phyloP scores from a whole-genome alignment of 2,113 vertebrate species.

The Protobothrops mucrosquamatus region DNA sequence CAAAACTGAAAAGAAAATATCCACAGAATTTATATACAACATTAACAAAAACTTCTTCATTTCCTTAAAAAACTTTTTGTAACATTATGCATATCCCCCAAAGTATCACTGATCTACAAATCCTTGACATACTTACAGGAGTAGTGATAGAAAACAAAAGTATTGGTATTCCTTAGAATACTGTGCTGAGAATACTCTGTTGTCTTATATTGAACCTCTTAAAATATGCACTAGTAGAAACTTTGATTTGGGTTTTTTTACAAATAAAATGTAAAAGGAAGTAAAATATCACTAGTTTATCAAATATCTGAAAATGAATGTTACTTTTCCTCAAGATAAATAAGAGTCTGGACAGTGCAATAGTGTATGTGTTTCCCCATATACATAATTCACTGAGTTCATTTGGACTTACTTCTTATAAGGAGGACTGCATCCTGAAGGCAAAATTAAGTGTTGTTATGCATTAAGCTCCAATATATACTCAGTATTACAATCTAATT shows the following conservation, averaged over 20 bases:
- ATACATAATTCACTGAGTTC: not conserved
- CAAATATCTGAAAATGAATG: not conserved
- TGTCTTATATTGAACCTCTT: not conserved
- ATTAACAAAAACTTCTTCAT: constrained; percentile 13
- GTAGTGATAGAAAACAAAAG: not conserved
- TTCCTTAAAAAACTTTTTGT: constrained; percentile 13
- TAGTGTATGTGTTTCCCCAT: not conserved
- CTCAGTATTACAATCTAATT: not conserved
- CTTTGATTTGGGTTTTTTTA: not conserved
- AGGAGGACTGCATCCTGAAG: not conserved
- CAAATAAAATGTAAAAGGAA: not conserved
- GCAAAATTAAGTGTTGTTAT: not conserved
- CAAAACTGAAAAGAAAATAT: constrained; percentile 52
- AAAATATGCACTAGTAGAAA: too few relatives aligned
- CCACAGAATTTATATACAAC: constrained; percentile 37
- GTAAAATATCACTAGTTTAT: not conserved
- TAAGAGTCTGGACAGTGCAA: not conserved
- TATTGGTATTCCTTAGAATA: not conserved
- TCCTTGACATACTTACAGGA: not conserved
- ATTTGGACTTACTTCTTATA: not conserved
- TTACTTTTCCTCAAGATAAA: not conserved
- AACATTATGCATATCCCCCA: not conserved
- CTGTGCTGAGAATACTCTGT: not conserved
- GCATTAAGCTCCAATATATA: not conserved
- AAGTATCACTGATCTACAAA: not conserved